Conservation (phyloP, 92 coral and sea anemone species). For the Isaurus tuberculatus region DNA sequence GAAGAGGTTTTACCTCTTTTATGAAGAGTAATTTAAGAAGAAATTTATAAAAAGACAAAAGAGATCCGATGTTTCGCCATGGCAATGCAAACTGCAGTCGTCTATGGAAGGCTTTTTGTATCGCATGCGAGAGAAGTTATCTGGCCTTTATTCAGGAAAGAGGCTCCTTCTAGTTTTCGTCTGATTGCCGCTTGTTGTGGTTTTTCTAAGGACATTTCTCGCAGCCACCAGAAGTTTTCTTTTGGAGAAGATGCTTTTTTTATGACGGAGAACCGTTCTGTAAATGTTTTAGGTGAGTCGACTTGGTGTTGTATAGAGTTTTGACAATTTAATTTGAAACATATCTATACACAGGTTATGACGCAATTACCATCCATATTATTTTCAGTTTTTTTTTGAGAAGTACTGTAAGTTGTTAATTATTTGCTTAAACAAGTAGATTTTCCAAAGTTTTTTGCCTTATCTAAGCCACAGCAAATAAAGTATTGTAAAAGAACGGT, state of each 20-base stretch:
- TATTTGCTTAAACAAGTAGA: too few relatives aligned
- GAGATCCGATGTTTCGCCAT: slow-evolving; percentile 37
- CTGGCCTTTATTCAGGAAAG: slow-evolving; percentile 77
- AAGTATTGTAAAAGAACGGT: too few relatives aligned
- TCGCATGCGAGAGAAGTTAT: slow-evolving; percentile 85
- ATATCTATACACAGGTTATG: too few relatives aligned
- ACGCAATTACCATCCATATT: too few relatives aligned
- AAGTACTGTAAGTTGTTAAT: too few relatives aligned
- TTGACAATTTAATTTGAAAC: background rate
- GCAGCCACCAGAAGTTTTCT: slow-evolving; percentile 74
- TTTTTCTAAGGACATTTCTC: slow-evolving; percentile 83
- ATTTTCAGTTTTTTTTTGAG: too few relatives aligned
- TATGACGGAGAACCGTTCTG: slow-evolving; percentile 73
- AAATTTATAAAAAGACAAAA: background rate
- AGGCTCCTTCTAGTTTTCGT: slow-evolving; percentile 66
- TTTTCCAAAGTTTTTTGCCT: too few relatives aligned
- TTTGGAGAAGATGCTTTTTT: slow-evolving; percentile 98
- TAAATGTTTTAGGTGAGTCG: slow-evolving; percentile 85
- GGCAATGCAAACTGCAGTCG: slow-evolving; percentile 97
- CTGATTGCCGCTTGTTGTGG: slow-evolving; percentile 94
- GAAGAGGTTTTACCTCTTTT: slow-evolving; percentile 37
- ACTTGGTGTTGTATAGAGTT: background rate
- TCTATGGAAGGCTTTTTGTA: slow-evolving; percentile 90
- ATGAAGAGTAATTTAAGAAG: background rate
- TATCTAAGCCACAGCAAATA: too few relatives aligned